phyloP scores from a whole-genome alignment of 2,888 invertebrate genomes.

The Cyclophora punctaria region DNA sequence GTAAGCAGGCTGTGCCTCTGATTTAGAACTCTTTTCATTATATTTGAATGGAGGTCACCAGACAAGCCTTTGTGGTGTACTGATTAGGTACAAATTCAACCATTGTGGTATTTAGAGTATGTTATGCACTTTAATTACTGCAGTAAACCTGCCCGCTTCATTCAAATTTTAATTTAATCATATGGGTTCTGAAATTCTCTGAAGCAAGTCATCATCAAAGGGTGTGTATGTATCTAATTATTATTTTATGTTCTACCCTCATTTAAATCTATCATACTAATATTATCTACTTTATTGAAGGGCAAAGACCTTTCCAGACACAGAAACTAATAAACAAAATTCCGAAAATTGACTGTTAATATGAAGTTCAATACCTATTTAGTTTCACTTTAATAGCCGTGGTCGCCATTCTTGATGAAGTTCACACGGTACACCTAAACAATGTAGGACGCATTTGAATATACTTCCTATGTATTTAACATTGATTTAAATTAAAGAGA shows the following conservation, averaged over 20 bases:
- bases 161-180: slow-evolving; percentile 16
- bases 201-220: slow-evolving; percentile 2
- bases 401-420: slow-evolving; percentile 72
- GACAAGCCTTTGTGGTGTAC: slow-evolving; percentile 26
- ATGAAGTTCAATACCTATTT: no score
- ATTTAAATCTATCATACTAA: not conserved
- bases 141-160: slow-evolving; percentile 14
- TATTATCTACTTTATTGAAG: no score
- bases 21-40: slow-evolving; percentile 40
- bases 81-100: slow-evolving; percentile 24
- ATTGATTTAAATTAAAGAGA: no score
- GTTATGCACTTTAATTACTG: slow-evolving; percentile 46
- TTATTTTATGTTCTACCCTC: slow-evolving; percentile 5
- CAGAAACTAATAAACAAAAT: no score
- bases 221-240: not conserved
- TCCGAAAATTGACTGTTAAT: no score
- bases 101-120: slow-evolving; percentile 23
- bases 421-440: slow-evolving; percentile 71
- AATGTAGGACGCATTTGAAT: slow-evolving; percentile 72
- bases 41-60: slow-evolving; percentile 34
- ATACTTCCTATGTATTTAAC: slow-evolving; percentile 69
- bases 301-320: no score
- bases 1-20: slow-evolving; percentile 36
- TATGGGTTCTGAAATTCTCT: slow-evolving; percentile 1
- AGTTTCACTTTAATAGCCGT: slow-evolving; percentile 33